Conservation (phyloP, 2,888 invertebrate species). For the Meta bourneti region DNA sequence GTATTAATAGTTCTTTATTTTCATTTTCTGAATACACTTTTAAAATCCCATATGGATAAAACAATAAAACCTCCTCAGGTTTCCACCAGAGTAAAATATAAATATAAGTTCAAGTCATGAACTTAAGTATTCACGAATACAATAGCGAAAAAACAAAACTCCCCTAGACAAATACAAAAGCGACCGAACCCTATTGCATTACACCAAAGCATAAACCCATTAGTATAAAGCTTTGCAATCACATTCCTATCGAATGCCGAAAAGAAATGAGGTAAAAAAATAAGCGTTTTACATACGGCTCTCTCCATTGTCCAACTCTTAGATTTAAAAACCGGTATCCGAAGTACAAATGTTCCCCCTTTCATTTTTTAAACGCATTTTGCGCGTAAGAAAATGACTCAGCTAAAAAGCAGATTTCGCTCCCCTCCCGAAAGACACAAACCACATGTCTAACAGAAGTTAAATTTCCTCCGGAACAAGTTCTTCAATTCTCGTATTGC, state of each 20-base stretch:
- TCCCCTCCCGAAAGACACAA: slow-evolving; percentile 53
- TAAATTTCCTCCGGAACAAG: slow-evolving; percentile 65
- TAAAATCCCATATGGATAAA: too few species aligned
- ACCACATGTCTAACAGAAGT: slow-evolving; percentile 74
- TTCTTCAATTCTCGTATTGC: slow-evolving; percentile 72
- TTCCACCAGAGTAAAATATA: too few species aligned
- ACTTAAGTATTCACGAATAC: too few species aligned
- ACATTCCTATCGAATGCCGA: slow-evolving; percentile 4
- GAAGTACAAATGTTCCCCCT: background rate
- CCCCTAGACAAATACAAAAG: background rate
- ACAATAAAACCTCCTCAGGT: too few species aligned
- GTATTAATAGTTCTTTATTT: too few species aligned
- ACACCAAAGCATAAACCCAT: slow-evolving; percentile 11
- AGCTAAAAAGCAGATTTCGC: slow-evolving; percentile 39
- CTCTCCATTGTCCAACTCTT: slow-evolving; percentile 6
- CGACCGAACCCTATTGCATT: background rate
- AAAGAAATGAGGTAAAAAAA: slow-evolving; percentile 26
- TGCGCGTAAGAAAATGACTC: slow-evolving; percentile 41
- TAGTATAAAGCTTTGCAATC: slow-evolving; percentile 21
- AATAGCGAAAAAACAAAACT: too few species aligned
- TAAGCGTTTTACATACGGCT: slow-evolving; percentile 2
- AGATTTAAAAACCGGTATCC: slow-evolving; percentile 18
- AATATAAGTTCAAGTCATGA: too few species aligned
- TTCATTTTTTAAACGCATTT: slow-evolving; percentile 23
- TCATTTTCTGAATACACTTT: too few species aligned